Evolutionary conservation across 64 coral and sea anemone genomes (phyloP), one percentile per base, ranked within the genome.

Genomic region (Stylophora pistillata): DNA sequence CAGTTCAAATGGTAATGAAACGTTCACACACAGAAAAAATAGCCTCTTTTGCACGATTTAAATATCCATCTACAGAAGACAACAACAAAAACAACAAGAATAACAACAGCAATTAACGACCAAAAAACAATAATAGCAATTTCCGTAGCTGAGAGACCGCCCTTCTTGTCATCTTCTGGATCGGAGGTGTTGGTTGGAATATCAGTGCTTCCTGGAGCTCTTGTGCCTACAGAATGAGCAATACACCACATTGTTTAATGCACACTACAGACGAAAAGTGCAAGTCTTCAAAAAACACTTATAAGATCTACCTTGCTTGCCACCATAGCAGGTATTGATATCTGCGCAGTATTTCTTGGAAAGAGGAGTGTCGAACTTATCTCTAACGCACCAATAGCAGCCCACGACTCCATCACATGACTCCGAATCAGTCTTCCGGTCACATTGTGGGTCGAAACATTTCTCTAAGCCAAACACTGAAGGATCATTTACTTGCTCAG

Each of bases 341-440:
- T 57, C 13, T 0, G 76, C 76, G 25, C 76, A 78, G 76, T 78
- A 78, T 15, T 27, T 56, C 14, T 81, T 81, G 7, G 25, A 11
- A 33, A 81, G 78, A 6, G 78, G 78, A n/a, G 17, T 10, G 6
- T 81, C 15, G 7, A 63, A 5, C 18, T 81, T 81, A 18, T 81
- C 58, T 62, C 58, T 29, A 20, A 64, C 16, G 30, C 78, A 81
- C 78, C 78, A 81, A 32, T 81, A 81, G 30, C 78, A 81, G 4
- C 78, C 58, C 15, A 81, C 78, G 9, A 81, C 58, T 20, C 78
- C 58, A 10, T 81, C 78, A 81, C 78, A 81, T 13, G 56, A 80
- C 13, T 30, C 23, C 18, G 78, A 80, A 80, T 34, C 17, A 4
- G 15, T 5, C 29, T 61, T 61, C 29, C 33, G 12, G n/a, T 60